phyloP scores from a whole-genome alignment of 2,888 invertebrate species.

The Latrodectus elegans region DNA sequence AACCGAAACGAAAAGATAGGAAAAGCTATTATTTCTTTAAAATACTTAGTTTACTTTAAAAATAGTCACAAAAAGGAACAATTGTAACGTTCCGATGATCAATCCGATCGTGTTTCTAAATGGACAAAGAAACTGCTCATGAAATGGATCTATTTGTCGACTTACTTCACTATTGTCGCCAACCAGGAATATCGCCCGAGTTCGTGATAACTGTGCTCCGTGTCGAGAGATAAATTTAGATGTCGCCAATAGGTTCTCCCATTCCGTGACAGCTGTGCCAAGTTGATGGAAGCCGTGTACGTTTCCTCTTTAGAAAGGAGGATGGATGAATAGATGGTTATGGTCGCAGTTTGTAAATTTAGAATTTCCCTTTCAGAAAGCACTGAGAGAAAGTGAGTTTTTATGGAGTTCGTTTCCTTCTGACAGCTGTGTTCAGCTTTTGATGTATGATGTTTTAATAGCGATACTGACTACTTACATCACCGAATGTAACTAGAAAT shows the following conservation, averaged over 20 bases:
- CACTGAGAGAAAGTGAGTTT: not conserved
- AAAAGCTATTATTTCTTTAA: no score
- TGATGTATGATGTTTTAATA: not conserved
- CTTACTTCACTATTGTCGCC: not conserved
- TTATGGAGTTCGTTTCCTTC: not conserved
- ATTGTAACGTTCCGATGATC: no score
- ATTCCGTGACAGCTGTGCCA: not conserved
- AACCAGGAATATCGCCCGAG: not conserved
- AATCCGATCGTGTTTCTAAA: not conserved
- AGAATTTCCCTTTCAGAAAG: not conserved
- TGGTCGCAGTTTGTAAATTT: not conserved
- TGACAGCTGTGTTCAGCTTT: not conserved
- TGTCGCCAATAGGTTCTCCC: conserved; percentile 12
- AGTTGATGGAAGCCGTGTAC: no score
- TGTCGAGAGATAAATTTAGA: conserved; percentile 17
- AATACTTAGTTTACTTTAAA: no score
- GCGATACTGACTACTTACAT: not conserved
- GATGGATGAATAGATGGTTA: not conserved
- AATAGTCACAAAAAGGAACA: no score
- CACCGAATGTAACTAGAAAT: no score
- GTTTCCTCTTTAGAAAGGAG: not conserved
- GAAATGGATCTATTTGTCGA: not conserved
- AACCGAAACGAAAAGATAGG: no score
- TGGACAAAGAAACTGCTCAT: not conserved
- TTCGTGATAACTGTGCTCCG: not conserved